phyloP scores from a whole-genome alignment of 2,888 invertebrate species.

The Perithous albicinctus region DNA sequence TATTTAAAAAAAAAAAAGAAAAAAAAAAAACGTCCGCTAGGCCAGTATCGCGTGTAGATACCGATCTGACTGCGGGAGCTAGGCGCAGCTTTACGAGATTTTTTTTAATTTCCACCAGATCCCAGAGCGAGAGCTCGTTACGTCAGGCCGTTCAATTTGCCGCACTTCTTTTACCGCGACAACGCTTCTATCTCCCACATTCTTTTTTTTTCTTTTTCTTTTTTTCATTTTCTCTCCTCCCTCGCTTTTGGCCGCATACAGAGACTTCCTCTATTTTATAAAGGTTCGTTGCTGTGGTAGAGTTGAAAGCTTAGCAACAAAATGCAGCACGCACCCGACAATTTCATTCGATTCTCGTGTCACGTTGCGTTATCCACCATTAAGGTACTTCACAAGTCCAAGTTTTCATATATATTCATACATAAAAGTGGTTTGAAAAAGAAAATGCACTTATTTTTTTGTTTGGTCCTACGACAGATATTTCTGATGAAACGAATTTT shows the following conservation, averaged over 20 bases:
- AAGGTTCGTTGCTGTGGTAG: neutral
- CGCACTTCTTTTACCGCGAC: conserved; percentile 40
- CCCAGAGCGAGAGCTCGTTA: conserved; percentile 50
- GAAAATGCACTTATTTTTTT: no score
- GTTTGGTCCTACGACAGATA: no score
- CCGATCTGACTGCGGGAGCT: neutral
- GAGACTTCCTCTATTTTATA: neutral
- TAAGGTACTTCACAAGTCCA: no score
- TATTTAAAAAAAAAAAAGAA: neutral
- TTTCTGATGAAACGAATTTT: no score
- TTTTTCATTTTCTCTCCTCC: neutral
- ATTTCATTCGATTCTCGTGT: neutral
- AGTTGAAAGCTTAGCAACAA: neutral
- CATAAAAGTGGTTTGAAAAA: no score
- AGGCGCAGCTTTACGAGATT: conserved; percentile 56
- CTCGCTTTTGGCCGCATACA: neutral
- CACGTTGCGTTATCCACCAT: neutral
- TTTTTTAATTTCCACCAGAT: conserved; percentile 40
- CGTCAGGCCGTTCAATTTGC: conserved; percentile 56
- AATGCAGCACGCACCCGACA: neutral
- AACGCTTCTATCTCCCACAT: conserved; percentile 31
- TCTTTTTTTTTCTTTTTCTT: neutral
- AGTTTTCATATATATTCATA: no score
- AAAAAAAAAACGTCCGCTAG: no score
- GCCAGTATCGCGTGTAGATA: conserved; percentile 1